These are phyloP conservation scores for Chouioia cunea DNA, from an alignment of 2,888 invertebrate genomes.

Conservation along the genomic window DNA sequence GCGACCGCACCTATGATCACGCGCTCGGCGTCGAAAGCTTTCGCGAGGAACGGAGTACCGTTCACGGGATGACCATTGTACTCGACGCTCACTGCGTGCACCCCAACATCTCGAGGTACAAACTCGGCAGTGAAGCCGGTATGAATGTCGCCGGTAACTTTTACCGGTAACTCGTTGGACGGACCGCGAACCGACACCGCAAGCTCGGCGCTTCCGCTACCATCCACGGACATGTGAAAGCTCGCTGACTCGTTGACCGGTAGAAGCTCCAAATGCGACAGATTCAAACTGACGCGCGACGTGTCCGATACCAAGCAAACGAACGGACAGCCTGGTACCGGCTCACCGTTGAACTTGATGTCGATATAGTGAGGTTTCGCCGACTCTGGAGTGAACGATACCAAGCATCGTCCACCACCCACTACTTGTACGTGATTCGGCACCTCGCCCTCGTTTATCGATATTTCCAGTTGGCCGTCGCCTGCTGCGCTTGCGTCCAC, in stretches of 20 bases:
- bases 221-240: conserved; percentile 84
- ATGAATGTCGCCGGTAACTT: conserved; percentile 89
- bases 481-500: conserved; percentile 99
- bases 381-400: conserved; percentile 93
- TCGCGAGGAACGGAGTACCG: conserved; percentile 90
- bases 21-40: conserved; percentile 92
- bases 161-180: conserved; percentile 86
- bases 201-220: conserved; percentile 81
- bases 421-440: conserved; percentile 98
- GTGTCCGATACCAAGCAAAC: conserved; percentile 87
- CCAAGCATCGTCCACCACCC: conserved; percentile 93
- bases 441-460: conserved; percentile 98
- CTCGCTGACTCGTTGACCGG: conserved; percentile 85
- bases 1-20: conserved; percentile 87
- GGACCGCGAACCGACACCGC: conserved; percentile 84
- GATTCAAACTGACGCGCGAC: conserved; percentile 80
- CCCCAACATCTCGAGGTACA: conserved; percentile 92
- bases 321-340: conserved; percentile 91
- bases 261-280: conserved; percentile 84
- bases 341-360: conserved; percentile 96
- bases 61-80: conserved; percentile 91
- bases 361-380: conserved; percentile 93
- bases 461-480: conserved; percentile 98
- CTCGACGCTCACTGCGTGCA: conserved; percentile 90
- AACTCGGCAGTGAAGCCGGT: conserved; percentile 92